A percentile compares a stretch with the other conserved stretches of the same genome.
phyloP scores from a whole-genome alignment of 2,113 vertebrate genomes.

The Bettongia penicillata region DNA sequence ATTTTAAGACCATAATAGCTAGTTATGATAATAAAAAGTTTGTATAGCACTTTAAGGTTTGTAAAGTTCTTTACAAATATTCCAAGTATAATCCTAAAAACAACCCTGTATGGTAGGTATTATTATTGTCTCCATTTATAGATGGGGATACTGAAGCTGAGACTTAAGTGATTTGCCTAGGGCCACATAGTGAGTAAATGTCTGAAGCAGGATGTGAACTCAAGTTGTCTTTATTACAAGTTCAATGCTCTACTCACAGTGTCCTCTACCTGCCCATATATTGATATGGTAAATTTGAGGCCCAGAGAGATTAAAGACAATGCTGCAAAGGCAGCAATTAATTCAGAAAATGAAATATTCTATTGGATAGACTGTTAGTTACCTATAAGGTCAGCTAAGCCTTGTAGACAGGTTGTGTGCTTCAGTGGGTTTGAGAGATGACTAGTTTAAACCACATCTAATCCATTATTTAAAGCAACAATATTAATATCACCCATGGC shows the following conservation, averaged over 20 bases:
- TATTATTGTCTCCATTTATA: neutral
- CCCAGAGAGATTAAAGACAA: neutral
- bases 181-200: neutral
- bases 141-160: neutral
- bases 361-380: neutral
- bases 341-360: neutral
- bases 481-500: neutral
- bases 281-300: neutral
- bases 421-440: neutral
- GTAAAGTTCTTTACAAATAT: neutral
- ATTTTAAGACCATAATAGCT: neutral
- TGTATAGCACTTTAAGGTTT: neutral
- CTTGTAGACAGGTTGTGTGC: neutral
- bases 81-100: neutral
- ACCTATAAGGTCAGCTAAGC: neutral
- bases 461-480: neutral
- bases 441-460: neutral
- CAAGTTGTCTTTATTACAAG: neutral
- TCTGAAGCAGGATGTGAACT: neutral
- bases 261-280: accelerated
- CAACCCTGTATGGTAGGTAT: neutral
- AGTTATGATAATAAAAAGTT: neutral
- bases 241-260: neutral
- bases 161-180: neutral
- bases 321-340: neutral